Percentiles rank a stretch among this genome's conserved stretches.
phyloP scores from a whole-genome alignment of 2,113 vertebrate genomes.

The Grus americana region DNA sequence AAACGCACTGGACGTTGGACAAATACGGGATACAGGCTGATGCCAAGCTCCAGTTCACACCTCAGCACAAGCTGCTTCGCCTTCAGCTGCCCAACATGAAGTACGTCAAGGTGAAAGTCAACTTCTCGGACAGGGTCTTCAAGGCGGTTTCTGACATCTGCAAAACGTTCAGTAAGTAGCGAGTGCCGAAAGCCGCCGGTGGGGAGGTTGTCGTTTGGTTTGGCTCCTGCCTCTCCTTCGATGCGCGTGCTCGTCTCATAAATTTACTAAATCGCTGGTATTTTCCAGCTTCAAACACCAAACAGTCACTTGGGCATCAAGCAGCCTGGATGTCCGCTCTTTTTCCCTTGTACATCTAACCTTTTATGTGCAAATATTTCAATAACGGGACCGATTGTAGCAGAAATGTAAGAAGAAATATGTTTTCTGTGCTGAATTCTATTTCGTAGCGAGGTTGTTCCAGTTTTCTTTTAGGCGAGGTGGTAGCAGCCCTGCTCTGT shows the following conservation, averaged over 20 bases:
- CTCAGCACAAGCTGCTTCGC: slow-evolving; percentile 96
- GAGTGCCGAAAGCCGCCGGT: fast-evolving
- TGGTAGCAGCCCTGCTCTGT: not conserved
- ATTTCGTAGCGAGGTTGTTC: not conserved
- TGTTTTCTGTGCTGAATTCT: not conserved
- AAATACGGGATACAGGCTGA: slow-evolving; percentile 98
- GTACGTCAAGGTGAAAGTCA: slow-evolving; percentile 98
- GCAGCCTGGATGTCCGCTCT: not conserved
- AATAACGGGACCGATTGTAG: fast-evolving
- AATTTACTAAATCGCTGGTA: not conserved
- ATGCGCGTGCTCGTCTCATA: not conserved
- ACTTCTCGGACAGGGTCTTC: slow-evolving; percentile 98
- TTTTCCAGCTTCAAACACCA: not conserved
- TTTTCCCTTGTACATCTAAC: not conserved
- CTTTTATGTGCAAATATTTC: not conserved
- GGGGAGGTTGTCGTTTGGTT: fast-evolving
- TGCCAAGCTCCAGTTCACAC: slow-evolving; percentile 94
- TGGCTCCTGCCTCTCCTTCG: not conserved
- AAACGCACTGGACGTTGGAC: slow-evolving; percentile 98
- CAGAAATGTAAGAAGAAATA: fast-evolving
- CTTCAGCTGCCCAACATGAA: slow-evolving; percentile 99
- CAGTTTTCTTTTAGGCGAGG: fast-evolving
- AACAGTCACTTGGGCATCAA: not conserved
- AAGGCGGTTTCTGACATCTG: slow-evolving; percentile 98
- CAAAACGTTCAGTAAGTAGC: slow-evolving; percentile 98